Conservation (phyloP, 2,113 vertebrate species). For the Prietella phreatophila region DNA sequence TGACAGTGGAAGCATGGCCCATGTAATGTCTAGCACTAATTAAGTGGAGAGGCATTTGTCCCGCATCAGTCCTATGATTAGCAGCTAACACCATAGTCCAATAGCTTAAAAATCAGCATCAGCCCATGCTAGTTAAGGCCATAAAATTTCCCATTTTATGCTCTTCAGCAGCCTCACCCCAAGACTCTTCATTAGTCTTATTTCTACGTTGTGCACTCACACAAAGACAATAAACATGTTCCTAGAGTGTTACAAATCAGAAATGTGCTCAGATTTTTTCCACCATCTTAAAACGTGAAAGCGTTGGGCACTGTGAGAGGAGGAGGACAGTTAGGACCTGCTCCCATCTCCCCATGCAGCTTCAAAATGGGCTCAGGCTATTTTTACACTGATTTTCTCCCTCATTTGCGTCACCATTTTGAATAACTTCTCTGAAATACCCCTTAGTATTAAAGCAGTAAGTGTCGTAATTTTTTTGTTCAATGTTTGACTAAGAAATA, state of each 20-base stretch:
- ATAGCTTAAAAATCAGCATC: constrained; percentile 84
- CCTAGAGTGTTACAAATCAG: constrained; percentile 90
- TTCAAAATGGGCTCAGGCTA: constrained; percentile 56
- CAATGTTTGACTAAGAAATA: constrained; percentile 29
- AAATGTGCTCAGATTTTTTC: constrained; percentile 87
- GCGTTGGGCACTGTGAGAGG: constrained; percentile 48
- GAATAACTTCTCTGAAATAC: background rate
- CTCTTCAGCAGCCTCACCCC: constrained; percentile 79
- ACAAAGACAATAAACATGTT: constrained; percentile 87
- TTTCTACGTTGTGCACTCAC: constrained; percentile 81
- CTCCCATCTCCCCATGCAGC: constrained; percentile 39
- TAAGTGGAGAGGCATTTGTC: constrained; percentile 78
- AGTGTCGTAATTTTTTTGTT: background rate
- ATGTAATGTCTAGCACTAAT: constrained; percentile 79
- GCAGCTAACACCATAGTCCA: constrained; percentile 82
- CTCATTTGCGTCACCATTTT: constrained; percentile 11
- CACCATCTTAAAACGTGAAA: constrained; percentile 73
- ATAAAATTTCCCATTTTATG: constrained; percentile 91
- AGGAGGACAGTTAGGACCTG: constrained; percentile 24
- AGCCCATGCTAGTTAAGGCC: constrained; percentile 82
- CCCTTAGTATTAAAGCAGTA: background rate
- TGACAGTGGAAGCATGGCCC: constrained; percentile 62
- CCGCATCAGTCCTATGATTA: constrained; percentile 78
- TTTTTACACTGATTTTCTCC: constrained; percentile 29
- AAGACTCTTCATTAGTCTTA: constrained; percentile 80